Evolutionary conservation across 2,797 vertebrate genomes (phyloP), one percentile per base, ranked within the genome.

Genomic region (Alectoris magna): DNA sequence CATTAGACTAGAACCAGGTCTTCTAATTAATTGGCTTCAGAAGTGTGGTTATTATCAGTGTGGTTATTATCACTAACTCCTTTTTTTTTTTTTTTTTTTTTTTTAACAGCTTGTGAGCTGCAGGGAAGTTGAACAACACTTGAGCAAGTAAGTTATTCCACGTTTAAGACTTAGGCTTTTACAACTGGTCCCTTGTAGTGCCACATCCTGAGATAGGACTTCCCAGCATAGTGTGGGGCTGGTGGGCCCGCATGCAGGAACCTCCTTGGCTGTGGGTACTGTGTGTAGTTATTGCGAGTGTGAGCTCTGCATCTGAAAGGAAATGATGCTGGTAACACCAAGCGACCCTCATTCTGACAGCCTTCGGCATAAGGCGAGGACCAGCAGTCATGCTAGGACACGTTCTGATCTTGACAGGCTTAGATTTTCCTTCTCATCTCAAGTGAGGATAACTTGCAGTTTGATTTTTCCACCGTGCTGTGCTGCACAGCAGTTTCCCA

Each of bases 391-490:
- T 66, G 83, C 87, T 66, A 36, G 80, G 64, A 71, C 80, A 66
- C 48, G 24, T 51, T 51, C 49, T 51, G 24, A 84, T 71, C 51
- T 34, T 36, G 62, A 84, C 55, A 68, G 56, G 21, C 76, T 84
- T 93, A 74, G 76, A 83, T 39, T 75, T 67, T 60, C 58, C 41
- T 73, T 72, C 68, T 88, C 60, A 24, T 81, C 48, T 1, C n/a
- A 76, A 87, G 43, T 51, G 46, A 41, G 64, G 93, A 89, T 89
- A 85, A 63, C 82, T 48, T 17, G 88, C 51, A 31, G 51, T 86
- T 93, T 89, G 85, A 91, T 94, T 94, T 77, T 72, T 34, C 63
- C 59, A 27, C 79, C 66, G 29, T 63, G 41, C 6, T 70, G n/a
- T 74, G 84, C 56, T 71, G 70, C 13, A 73, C 29, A 51, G 82